Conservation (phyloP, 2,888 invertebrate genomes). For the Gerris lacustris region DNA sequence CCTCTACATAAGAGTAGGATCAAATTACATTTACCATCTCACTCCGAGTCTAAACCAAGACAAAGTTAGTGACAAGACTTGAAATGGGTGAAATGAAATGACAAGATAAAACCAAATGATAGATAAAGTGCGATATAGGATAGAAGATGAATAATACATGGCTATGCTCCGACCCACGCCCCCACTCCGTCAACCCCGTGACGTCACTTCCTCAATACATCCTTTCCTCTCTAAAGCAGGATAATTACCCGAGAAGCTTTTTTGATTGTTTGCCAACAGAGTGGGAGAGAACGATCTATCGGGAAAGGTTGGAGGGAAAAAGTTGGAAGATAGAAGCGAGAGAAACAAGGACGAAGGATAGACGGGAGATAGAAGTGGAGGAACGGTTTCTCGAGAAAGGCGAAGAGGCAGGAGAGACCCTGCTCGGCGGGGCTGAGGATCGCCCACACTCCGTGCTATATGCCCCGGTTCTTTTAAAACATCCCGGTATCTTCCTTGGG, state of each 20-base stretch:
- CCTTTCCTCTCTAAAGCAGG: neutral
- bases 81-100: too few relatives aligned
- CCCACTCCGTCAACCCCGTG: neutral
- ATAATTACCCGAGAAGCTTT: neutral
- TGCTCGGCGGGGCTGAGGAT: neutral
- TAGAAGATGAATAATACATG: neutral
- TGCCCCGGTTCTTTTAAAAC: neutral
- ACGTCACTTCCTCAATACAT: conserved; percentile 1
- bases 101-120: too few relatives aligned
- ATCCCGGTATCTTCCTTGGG: neutral
- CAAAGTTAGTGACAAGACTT: too few relatives aligned
- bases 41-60: too few relatives aligned
- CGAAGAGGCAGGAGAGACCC: too few relatives aligned
- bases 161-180: neutral
- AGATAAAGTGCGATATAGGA: neutral
- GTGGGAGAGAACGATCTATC: too few relatives aligned
- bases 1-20: too few relatives aligned
- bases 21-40: too few relatives aligned
- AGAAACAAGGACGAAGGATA: too few relatives aligned
- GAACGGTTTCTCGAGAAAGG: too few relatives aligned
- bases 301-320: neutral
- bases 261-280: neutral
- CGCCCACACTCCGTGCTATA: neutral
- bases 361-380: too few relatives aligned
- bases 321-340: too few relatives aligned